Base-by-base conservation (phyloP, 2,888 invertebrate species). In the Micropterix aruncella region DNA sequence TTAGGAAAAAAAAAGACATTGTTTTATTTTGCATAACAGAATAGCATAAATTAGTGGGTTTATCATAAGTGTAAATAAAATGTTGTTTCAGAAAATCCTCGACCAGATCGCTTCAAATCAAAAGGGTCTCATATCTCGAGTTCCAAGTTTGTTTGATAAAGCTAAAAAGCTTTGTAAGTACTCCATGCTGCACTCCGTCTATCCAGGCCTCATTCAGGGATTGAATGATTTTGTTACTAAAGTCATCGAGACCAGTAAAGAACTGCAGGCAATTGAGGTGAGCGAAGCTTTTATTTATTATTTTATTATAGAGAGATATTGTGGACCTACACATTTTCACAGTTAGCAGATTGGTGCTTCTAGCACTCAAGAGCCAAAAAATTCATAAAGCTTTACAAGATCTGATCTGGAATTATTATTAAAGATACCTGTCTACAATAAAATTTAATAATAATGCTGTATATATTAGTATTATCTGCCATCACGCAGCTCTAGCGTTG, bases 251-350 rank as follows among this genome's bases (percentile, higher is more conserved):
- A 79, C 77, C 0, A 79, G 80, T 53, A 73, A 75, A 16, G 78
- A 82, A 57, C 65, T 92, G 43, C 77, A 77, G 44, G 68, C 73
- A 38, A 61, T 81, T 49, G 79, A 84, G 59, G 76, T 80, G 58
- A 57, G 57, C 46, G 37, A n/a, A n/a, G n/a, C n/a, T n/a, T n/a
- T n/a, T n/a, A n/a, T n/a, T n/a, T n/a, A n/a, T n/a, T n/a, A n/a
- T n/a, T n/a, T n/a, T n/a, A n/a, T n/a, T n/a, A n/a, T n/a, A n/a
- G n/a, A n/a, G n/a, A n/a, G n/a, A n/a, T n/a, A n/a, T n/a, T n/a
- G n/a, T n/a, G n/a, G n/a, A n/a, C n/a, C n/a, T n/a, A n/a, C n/a
- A n/a, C n/a, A n/a, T n/a, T n/a, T n/a, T n/a, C n/a, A n/a, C n/a
- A n/a, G n/a, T n/a, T n/a, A n/a, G n/a, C n/a, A n/a, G n/a, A n/a